A percentile compares a stretch with the other conserved stretches of the same genome.
Evolutionary conservation across 64 coral and sea anemone species (phyloP).

Genomic region (Orbicella faveolata): DNA sequence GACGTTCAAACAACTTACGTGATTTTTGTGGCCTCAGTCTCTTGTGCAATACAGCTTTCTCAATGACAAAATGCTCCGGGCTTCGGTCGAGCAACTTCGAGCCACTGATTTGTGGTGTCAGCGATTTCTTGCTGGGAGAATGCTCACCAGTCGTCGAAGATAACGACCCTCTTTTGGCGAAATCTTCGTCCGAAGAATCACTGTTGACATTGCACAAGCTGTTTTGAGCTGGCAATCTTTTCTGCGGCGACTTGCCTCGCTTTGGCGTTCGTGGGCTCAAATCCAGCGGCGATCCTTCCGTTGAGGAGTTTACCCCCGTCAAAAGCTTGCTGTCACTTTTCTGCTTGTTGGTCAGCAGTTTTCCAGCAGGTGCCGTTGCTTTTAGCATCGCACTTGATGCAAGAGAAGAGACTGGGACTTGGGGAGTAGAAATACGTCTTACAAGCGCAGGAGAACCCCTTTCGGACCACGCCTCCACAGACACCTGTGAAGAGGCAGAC

Average conservation of each 20-base stretch:
- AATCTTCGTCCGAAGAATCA: conserved; percentile 18
- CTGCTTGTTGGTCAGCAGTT: not conserved
- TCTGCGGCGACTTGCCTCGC: not conserved
- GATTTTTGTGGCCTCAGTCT: not conserved
- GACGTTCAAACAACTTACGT: not conserved
- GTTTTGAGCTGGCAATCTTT: not conserved
- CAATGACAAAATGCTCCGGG: not conserved
- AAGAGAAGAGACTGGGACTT: not conserved
- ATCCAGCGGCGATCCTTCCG: conserved; percentile 11
- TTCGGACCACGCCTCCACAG: conserved; percentile 47
- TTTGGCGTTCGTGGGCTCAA: not conserved
- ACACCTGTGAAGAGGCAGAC: conserved; percentile 34
- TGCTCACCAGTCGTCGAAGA: not conserved
- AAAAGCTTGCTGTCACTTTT: not conserved
- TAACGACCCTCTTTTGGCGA: not conserved
- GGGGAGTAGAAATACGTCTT: not conserved
- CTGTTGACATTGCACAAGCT: not conserved
- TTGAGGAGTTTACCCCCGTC: not conserved
- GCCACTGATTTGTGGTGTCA: not conserved
- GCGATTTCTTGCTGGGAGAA: not conserved
- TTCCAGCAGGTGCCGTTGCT: not conserved
- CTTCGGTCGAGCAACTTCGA: not conserved
- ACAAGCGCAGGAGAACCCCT: not conserved
- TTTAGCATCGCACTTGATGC: not conserved
- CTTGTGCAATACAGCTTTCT: conserved; percentile 32